These are phyloP conservation scores for Drosophila ogumai DNA, from an alignment of 1,140 invertebrate species.

Conservation along the genomic window DNA sequence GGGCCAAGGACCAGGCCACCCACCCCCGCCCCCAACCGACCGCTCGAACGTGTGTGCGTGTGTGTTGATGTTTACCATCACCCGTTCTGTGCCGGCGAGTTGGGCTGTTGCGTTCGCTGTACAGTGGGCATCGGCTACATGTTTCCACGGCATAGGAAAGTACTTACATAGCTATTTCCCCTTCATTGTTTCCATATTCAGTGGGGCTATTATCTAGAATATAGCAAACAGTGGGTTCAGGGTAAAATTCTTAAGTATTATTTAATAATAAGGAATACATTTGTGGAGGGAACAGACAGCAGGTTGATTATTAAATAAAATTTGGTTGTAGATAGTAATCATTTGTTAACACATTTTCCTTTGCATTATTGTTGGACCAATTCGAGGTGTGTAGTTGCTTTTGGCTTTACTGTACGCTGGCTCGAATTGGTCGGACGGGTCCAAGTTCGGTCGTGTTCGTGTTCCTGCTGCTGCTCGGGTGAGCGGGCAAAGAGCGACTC, in stretches of 20 bases:
- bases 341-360: not conserved
- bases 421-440: conserved; percentile 77
- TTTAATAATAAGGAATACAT: too few species aligned
- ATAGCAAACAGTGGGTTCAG: too few species aligned
- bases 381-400: not conserved
- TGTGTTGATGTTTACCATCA: conserved; percentile 76
- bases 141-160: not conserved
- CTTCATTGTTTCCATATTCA: too few species aligned
- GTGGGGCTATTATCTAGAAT: too few species aligned
- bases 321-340: not conserved
- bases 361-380: not conserved
- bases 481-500: conserved; percentile 12
- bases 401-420: conserved; percentile 12
- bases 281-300: too few species aligned
- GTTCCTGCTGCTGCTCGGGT: conserved; percentile 31
- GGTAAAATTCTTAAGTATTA: too few species aligned
- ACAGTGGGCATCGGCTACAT: not conserved
- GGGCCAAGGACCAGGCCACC: conserved; percentile 13
- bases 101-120: conserved; percentile 66
- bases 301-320: not conserved
- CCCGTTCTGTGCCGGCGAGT: conserved; percentile 66
- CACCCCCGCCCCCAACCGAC: conserved; percentile 1
- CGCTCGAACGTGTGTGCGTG: conserved; percentile 9
- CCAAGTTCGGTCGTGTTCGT: conserved; percentile 66
- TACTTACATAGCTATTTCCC: not conserved